Evolutionary conservation across 2,888 invertebrate genomes (phyloP).

Genomic region (Caprella mutica): DNA sequence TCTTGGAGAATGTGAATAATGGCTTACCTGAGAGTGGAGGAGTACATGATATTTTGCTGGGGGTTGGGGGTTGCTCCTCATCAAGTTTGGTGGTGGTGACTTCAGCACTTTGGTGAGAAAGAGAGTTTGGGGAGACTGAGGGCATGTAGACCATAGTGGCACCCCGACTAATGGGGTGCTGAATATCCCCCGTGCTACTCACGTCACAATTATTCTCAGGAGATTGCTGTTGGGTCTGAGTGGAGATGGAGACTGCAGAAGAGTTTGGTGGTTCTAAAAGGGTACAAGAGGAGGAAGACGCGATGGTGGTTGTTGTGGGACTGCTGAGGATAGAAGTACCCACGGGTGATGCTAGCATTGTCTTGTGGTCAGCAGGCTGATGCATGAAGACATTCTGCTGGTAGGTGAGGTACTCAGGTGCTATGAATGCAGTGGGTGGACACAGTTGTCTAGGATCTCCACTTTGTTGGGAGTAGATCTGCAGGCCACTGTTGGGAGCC

Average conservation of each 20-base stretch:
- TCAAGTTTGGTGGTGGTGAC: constrained; percentile 31
- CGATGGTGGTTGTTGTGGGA: constrained; percentile 1
- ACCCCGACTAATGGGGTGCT: neutral
- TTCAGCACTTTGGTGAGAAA: constrained; percentile 33
- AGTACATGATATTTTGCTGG: no score
- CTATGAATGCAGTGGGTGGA: constrained; percentile 25
- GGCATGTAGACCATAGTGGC: no score
- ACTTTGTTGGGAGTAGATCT: constrained; percentile 11
- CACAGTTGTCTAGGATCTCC: constrained; percentile 18
- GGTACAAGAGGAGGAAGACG: constrained; percentile 20
- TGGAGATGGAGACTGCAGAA: constrained; percentile 30
- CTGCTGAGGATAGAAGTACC: neutral
- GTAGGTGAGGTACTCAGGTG: constrained; percentile 25
- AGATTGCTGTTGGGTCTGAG: constrained; percentile 24
- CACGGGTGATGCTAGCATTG: neutral
- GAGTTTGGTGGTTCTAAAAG: constrained; percentile 21
- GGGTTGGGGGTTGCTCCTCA: no score
- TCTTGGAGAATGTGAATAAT: no score
- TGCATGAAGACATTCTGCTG: constrained; percentile 17
- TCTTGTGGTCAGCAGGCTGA: neutral
- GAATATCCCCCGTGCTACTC: constrained; percentile 29
- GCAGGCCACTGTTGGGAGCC: constrained; percentile 11
- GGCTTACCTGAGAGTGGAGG: no score
- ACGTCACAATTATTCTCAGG: constrained; percentile 27
- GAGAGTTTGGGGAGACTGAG: constrained; percentile 20